These are phyloP conservation scores for Dryobotodes eremita DNA, from an alignment of 2,888 invertebrate species.

Conservation along the genomic window DNA sequence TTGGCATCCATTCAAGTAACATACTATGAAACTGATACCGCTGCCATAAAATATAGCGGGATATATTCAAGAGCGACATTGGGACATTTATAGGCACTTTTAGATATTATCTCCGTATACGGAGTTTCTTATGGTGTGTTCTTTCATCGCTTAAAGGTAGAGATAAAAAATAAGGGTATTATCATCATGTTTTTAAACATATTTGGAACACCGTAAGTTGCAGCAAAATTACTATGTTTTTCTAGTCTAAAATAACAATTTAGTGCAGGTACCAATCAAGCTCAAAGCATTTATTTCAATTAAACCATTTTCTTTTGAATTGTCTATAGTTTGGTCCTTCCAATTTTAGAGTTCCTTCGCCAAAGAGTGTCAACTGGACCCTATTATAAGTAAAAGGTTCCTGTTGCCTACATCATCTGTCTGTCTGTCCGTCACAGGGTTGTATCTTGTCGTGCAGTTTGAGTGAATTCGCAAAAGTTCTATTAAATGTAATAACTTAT, in stretches of 20 bases:
- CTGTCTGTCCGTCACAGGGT: too few species aligned
- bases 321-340: not conserved
- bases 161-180: conserved; percentile 31
- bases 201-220: not conserved
- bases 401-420: not conserved
- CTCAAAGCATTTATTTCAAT: too few species aligned
- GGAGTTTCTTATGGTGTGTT: conserved; percentile 49
- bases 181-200: conserved; percentile 2
- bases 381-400: too few species aligned
- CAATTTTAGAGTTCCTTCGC: not conserved
- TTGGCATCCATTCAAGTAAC: conserved; percentile 46
- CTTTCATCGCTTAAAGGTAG: conserved; percentile 18
- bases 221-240: too few species aligned
- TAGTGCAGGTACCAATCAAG: too few species aligned
- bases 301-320: too few species aligned
- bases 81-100: conserved; percentile 54
- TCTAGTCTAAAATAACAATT: too few species aligned
- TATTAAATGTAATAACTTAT: too few species aligned
- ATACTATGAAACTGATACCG: conserved; percentile 44
- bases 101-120: conserved; percentile 44
- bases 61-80: conserved; percentile 49
- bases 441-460: too few species aligned
- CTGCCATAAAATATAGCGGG: conserved; percentile 49
- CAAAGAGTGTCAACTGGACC: too few species aligned
- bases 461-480: too few species aligned